Conservation (phyloP, 2,797 vertebrate species). For the Mycteria americana region DNA sequence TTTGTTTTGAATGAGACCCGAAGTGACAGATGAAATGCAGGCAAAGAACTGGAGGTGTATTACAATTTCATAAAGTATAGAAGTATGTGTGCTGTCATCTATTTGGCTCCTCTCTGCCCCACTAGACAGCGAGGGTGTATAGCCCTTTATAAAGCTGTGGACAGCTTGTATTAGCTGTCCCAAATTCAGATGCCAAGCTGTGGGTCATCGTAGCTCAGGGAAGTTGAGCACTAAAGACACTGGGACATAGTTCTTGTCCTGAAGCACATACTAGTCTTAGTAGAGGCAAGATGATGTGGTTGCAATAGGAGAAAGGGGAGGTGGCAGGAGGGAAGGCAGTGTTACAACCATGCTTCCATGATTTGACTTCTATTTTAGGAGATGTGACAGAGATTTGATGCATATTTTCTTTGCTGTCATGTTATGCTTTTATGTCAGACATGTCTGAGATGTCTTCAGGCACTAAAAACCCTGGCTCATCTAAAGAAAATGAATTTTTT, state of each 20-base stretch:
- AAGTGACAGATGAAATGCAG: background rate
- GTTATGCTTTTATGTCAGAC: background rate
- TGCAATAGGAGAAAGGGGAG: background rate
- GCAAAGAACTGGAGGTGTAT: background rate
- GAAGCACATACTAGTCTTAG: background rate
- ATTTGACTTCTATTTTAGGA: background rate
- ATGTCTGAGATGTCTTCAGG: background rate
- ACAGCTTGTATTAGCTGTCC: background rate
- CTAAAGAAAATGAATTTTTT: background rate
- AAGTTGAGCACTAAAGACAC: background rate
- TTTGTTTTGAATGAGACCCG: background rate
- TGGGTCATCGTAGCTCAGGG: background rate
- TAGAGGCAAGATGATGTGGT: background rate
- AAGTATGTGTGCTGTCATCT: background rate
- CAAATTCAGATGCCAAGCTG: background rate
- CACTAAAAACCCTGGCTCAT: background rate
- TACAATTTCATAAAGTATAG: background rate
- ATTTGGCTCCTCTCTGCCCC: background rate
- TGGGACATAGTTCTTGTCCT: background rate
- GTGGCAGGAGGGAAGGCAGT: background rate
- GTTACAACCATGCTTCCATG: background rate
- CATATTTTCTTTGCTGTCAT: background rate
- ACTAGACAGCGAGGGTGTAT: fast-evolving
- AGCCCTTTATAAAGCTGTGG: background rate
- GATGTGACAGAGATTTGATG: background rate